A percentile compares a stretch with the other conserved stretches of the same genome.
phyloP scores from a whole-genome alignment of 2,888 invertebrate genomes.

The Drosophila vallismaia region DNA sequence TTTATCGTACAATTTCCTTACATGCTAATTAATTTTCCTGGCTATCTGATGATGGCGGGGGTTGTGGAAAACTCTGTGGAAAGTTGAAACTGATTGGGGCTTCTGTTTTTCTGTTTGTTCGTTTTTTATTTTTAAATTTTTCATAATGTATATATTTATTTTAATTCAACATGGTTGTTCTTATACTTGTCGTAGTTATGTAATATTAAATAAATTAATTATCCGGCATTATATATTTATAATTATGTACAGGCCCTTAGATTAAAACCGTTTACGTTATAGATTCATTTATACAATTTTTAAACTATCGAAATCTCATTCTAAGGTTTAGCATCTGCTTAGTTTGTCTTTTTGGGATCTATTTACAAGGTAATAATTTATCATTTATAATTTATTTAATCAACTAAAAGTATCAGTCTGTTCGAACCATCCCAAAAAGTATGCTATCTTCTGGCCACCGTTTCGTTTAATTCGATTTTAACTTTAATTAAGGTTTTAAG shows the following conservation, averaged over 20 bases:
- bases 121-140: conserved; percentile 1
- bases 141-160: conserved; percentile 10
- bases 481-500: conserved; percentile 15
- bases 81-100: conserved; percentile 30
- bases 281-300: conserved; percentile 28
- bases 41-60: conserved; percentile 20
- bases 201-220: conserved; percentile 37
- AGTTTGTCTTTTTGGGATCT: conserved; percentile 10
- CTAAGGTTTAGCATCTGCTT: conserved; percentile 6
- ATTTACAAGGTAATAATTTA: conserved; percentile 23
- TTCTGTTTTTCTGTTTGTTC: not conserved
- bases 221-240: conserved; percentile 6
- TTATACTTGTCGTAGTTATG: conserved; percentile 13
- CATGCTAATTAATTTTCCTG: conserved; percentile 71
- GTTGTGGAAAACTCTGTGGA: conserved; percentile 3
- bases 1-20: conserved; percentile 72
- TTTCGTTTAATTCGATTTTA: conserved; percentile 11
- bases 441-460: conserved; percentile 19
- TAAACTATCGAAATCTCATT: conserved; percentile 20
- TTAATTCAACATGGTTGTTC: conserved; percentile 25
- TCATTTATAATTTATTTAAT: conserved; percentile 39
- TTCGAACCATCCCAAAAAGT: conserved; percentile 58
- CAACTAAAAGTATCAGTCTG: conserved; percentile 83
- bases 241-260: conserved; percentile 43
- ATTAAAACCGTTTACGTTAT: conserved; percentile 33